Percentiles rank a stretch among this genome's conserved stretches.
phyloP scores from a whole-genome alignment of 1,140 invertebrate species.

The Cotesia chilonis region DNA sequence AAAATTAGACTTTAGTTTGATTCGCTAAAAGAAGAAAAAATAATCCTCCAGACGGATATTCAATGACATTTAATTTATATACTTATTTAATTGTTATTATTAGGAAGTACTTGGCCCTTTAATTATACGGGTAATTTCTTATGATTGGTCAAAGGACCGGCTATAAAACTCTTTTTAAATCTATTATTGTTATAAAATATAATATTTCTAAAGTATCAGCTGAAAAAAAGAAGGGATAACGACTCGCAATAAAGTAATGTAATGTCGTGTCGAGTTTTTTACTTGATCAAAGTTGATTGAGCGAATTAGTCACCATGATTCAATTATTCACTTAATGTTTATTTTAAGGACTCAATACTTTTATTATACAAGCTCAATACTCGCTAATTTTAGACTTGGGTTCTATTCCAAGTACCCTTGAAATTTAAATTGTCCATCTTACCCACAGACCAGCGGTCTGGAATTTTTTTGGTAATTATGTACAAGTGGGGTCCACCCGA shows the following conservation, averaged over 20 bases:
- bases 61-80: slow-evolving; percentile 2
- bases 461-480: too few species aligned
- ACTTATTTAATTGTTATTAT: slow-evolving; percentile 9
- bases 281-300: slow-evolving; percentile 6
- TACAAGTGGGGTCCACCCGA: too few species aligned
- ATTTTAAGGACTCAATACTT: too few species aligned
- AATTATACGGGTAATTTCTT: slow-evolving; percentile 35
- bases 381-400: too few species aligned
- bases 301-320: slow-evolving; percentile 19
- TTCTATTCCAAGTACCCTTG: too few species aligned
- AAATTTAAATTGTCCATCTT: too few species aligned
- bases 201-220: slow-evolving; percentile 14
- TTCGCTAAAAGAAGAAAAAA: not conserved
- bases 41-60: not conserved
- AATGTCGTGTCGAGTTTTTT: slow-evolving; percentile 7
- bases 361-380: too few species aligned
- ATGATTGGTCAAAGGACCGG: slow-evolving; percentile 52
- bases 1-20: too few species aligned
- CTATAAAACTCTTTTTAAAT: slow-evolving; percentile 43
- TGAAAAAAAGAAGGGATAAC: slow-evolving; percentile 15
- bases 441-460: too few species aligned
- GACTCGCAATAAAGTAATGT: not conserved
- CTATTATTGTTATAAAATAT: slow-evolving; percentile 23
- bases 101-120: slow-evolving; percentile 21
- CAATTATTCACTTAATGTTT: too few species aligned